Conservation (phyloP, 2,888 invertebrate species). For the Metalampra italica region DNA sequence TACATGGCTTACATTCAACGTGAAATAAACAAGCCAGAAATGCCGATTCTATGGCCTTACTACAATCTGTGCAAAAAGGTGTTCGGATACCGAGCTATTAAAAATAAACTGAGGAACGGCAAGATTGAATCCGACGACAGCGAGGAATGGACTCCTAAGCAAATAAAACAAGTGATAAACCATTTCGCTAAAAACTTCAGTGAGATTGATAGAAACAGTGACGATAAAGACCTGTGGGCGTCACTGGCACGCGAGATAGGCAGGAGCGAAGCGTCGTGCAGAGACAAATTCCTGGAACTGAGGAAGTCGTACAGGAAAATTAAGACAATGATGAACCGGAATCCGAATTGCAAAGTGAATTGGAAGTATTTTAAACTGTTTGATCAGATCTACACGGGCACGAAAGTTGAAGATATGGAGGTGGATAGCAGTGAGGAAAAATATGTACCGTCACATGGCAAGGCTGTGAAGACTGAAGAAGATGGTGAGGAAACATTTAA, state of each 20-base stretch:
- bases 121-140: constrained; percentile 38
- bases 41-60: constrained; percentile 65
- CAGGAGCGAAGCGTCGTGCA: constrained; percentile 39
- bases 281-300: constrained; percentile 58
- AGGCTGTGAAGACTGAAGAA: background rate
- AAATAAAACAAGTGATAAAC: constrained; percentile 53
- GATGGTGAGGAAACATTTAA: too few relatives aligned
- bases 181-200: constrained; percentile 46
- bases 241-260: constrained; percentile 37
- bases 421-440: background rate
- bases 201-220: constrained; percentile 33
- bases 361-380: constrained; percentile 65
- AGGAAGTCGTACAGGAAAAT: constrained; percentile 61
- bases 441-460: background rate
- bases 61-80: constrained; percentile 64
- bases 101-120: constrained; percentile 50
- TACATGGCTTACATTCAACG: constrained; percentile 56
- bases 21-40: constrained; percentile 62
- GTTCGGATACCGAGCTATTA: constrained; percentile 61
- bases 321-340: constrained; percentile 53
- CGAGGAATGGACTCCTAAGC: constrained; percentile 57
- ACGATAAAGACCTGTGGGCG: constrained; percentile 40
- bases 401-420: constrained; percentile 13
- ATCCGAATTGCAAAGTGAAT: constrained; percentile 54
- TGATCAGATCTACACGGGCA: constrained; percentile 44